Base-by-base conservation (phyloP, 2,888 invertebrate genomes). In the Ptychoptera contaminata region DNA sequence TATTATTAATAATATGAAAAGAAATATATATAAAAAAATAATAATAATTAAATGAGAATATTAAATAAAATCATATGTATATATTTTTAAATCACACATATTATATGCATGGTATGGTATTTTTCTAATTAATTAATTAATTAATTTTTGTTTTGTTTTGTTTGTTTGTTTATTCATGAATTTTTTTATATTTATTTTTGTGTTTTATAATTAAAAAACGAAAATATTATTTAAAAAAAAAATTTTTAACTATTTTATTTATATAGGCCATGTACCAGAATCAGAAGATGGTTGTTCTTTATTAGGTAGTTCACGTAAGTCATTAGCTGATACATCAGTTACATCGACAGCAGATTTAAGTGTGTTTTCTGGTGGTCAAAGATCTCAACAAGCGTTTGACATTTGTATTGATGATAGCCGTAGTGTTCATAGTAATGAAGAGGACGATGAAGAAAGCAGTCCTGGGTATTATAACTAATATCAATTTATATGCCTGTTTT, bases 311-410 rank as follows among this genome's bases (percentile, higher is more conserved):
- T 85, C 84, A 14, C 72, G 83, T 45, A 77, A 82, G 44, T 86
- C 85, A 42, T 68, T 86, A 48, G 84, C 85, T 14, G 85, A 84
- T 59, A 86, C 85, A 16, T 83, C 83, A 54, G 82, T 85, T 43
- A 86, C 85, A 30, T 85, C 84, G 42, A 85, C 85, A 1, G 84
- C 85, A 1, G 84, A 85, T 61, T 69, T 85, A 47, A 82, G 82
- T 53, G 82, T 84, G 51, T 82, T 85, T 66, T 82, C 81, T 15
- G 76, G 77, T 55, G 81, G 52, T n/a, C 52, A 52, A 48, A 40
- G 50, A 40, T 52, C 52, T n/a, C 52, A 52, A 42, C 52, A 51
- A 36, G 42, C 46, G 7, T 49, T 46, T 44, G 53, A 52, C 42
- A 51, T 51, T 14, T 49, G 49, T 42, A 42, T 47, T 7, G 51